phyloP scores from a whole-genome alignment of 2,888 invertebrate genomes.

The Acanthopleura granulata region DNA sequence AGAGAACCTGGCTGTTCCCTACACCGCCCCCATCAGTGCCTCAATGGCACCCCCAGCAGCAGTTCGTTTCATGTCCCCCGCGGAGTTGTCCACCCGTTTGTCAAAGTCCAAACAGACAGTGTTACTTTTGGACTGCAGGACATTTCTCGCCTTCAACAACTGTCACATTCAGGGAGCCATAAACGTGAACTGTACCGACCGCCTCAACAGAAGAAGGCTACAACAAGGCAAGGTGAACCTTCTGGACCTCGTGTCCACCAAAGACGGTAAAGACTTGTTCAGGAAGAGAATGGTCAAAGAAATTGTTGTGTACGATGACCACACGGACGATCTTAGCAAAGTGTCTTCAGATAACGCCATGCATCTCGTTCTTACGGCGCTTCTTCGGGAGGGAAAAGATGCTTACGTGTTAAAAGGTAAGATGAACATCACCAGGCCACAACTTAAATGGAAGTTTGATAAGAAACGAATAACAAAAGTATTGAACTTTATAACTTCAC shows the following conservation, averaged over 20 bases:
- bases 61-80: constrained; percentile 43
- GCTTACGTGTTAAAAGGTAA: constrained; percentile 79
- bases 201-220: constrained; percentile 78
- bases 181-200: constrained; percentile 81
- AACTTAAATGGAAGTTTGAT: no score
- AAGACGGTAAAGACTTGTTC: constrained; percentile 77
- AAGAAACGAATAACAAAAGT: no score
- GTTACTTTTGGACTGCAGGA: constrained; percentile 77
- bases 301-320: constrained; percentile 80
- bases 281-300: constrained; percentile 72
- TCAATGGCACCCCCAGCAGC: background rate
- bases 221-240: constrained; percentile 78
- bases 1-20: constrained; percentile 37
- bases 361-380: constrained; percentile 77
- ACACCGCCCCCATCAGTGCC: constrained; percentile 22
- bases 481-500: no score
- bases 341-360: constrained; percentile 73
- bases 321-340: constrained; percentile 75
- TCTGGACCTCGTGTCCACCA: constrained; percentile 77
- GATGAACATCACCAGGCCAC: no score
- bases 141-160: constrained; percentile 80
- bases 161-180: constrained; percentile 77
- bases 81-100: constrained; percentile 49
- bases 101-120: constrained; percentile 44
- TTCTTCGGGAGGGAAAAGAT: constrained; percentile 78